Evolutionary conservation across 1,140 invertebrate species (phyloP).

Genomic region (Panulirus ornatus): DNA sequence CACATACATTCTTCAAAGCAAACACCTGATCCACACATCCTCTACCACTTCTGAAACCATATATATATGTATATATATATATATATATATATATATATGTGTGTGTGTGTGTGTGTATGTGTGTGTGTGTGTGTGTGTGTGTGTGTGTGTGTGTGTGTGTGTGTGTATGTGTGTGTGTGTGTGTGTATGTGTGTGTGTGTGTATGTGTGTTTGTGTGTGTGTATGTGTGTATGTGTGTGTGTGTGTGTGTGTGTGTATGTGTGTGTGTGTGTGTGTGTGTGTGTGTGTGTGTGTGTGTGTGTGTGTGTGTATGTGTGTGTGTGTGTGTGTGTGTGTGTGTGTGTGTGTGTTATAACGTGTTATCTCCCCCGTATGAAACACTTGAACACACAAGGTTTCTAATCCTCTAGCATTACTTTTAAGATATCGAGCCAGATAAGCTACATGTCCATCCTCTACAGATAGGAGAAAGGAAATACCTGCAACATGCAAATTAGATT

Average conservation of each 20-base stretch:
- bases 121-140: background rate
- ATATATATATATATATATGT: background rate
- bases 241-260: background rate
- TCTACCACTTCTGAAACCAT: no score
- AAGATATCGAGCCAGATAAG: no score
- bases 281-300: background rate
- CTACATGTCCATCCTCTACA: no score
- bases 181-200: background rate
- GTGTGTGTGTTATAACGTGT: background rate
- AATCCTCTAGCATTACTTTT: no score
- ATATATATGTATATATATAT: background rate
- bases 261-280: background rate
- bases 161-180: background rate
- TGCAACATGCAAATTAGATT: no score
- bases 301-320: background rate
- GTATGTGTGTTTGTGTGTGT: background rate
- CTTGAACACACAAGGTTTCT: no score
- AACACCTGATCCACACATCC: no score
- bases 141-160: constrained; percentile 2
- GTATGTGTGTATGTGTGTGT: background rate
- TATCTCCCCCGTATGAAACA: no score
- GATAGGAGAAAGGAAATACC: no score
- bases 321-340: background rate
- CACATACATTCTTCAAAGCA: no score
- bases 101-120: background rate